phyloP scores from a whole-genome alignment of 2,113 vertebrate species.

The Pangasianodon hypophthalmus region DNA sequence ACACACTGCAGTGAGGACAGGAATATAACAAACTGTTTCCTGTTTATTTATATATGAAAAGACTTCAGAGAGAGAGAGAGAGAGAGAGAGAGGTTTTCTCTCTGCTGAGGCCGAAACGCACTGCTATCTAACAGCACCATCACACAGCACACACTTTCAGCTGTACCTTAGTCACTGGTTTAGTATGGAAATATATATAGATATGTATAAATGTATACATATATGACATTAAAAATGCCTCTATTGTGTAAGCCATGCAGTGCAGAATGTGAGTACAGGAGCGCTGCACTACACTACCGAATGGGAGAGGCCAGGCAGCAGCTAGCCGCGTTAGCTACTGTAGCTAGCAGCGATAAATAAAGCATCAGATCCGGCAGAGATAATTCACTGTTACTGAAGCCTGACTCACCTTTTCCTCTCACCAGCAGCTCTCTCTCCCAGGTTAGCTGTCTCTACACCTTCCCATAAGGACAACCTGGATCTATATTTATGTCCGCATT shows the following conservation, averaged over 20 bases:
- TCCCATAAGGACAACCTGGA: background rate
- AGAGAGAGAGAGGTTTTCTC: background rate
- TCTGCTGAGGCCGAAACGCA: background rate
- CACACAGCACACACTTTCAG: background rate
- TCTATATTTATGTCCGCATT: background rate
- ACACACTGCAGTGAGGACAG: background rate
- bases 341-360: background rate
- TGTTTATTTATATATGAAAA: background rate
- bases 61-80: background rate
- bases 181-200: no score
- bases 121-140: background rate
- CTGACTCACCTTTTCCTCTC: background rate
- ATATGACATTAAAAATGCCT: background rate
- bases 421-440: background rate
- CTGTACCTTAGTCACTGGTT: background rate
- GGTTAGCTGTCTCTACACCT: background rate
- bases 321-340: conserved; percentile 5
- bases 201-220: background rate
- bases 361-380: background rate
- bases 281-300: background rate
- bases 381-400: background rate
- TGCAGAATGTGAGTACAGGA: background rate
- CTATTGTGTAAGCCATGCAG: background rate
- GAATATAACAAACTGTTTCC: background rate
- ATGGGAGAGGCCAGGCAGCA: conserved; percentile 3